Conservation (phyloP, 2,888 invertebrate genomes). For the Lottia scabra region DNA sequence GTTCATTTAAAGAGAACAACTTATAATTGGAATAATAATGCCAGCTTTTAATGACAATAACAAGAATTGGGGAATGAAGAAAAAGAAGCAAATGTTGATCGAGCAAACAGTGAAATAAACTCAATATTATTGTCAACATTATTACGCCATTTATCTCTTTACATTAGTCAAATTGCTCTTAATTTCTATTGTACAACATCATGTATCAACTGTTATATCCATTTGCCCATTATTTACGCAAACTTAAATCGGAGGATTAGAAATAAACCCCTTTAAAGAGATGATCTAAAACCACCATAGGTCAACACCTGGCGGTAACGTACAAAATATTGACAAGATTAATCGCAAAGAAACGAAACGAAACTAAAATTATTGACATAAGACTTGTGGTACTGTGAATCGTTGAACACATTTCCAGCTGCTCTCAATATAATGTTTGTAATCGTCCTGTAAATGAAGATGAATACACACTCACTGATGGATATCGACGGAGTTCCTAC, state of each 20-base stretch:
- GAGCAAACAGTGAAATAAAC: not conserved
- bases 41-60: too few relatives aligned
- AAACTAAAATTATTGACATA: constrained; percentile 4
- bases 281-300: constrained; percentile 1
- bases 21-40: too few relatives aligned
- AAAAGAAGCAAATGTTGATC: not conserved
- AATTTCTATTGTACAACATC: constrained; percentile 3
- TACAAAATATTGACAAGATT: constrained; percentile 4
- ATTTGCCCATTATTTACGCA: constrained; percentile 4
- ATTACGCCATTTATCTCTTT: constrained; percentile 1
- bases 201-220: not conserved
- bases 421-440: constrained; percentile 3
- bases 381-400: constrained; percentile 2
- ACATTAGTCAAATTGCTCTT: constrained; percentile 3
- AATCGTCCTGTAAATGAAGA: not conserved
- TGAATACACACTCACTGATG: constrained; percentile 5
- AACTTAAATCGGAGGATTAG: not conserved
- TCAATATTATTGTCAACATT: not conserved
- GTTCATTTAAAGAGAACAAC: too few relatives aligned
- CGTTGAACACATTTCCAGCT: constrained; percentile 3
- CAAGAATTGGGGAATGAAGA: too few relatives aligned
- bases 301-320: not conserved
- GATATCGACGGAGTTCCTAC: not conserved
- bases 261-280: not conserved
- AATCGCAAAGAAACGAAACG: constrained; percentile 6